These are phyloP conservation scores for Syngnathus scovelli DNA, from an alignment of 2,113 vertebrate genomes.

Conservation along the genomic window DNA sequence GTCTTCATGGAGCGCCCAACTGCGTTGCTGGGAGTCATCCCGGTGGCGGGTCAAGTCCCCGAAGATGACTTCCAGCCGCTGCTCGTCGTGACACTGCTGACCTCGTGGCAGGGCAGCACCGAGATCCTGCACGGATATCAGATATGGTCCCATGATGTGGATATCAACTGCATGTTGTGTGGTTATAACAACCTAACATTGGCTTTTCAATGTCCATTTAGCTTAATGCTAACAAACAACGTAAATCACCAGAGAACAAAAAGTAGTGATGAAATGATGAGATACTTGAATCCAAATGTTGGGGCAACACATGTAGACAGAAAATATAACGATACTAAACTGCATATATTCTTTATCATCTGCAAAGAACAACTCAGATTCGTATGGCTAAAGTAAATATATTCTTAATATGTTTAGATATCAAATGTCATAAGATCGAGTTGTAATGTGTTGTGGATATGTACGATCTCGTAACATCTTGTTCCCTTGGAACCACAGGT, in stretches of 20 bases:
- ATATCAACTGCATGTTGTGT: too few relatives aligned
- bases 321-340: too few relatives aligned
- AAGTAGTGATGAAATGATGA: too few relatives aligned
- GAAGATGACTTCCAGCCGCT: slow-evolving; percentile 95
- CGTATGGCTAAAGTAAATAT: too few relatives aligned
- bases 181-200: too few relatives aligned
- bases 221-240: too few relatives aligned
- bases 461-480: not conserved
- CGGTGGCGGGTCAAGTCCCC: slow-evolving; percentile 84
- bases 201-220: too few relatives aligned
- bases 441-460: not conserved
- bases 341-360: too few relatives aligned
- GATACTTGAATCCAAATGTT: too few relatives aligned
- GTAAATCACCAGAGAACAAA: too few relatives aligned
- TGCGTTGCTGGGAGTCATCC: slow-evolving; percentile 94
- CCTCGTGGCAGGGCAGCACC: slow-evolving; percentile 82
- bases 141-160: not conserved
- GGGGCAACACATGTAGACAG: not conserved
- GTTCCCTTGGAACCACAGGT: not conserved
- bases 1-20: slow-evolving; percentile 79
- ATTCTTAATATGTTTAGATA: not conserved
- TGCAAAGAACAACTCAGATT: too few relatives aligned
- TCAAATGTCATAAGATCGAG: not conserved
- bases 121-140: slow-evolving; percentile 69
- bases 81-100: slow-evolving; percentile 92